Conservation (phyloP, 2,113 vertebrate species). For the Cyanoramphus novaezelandiae region DNA sequence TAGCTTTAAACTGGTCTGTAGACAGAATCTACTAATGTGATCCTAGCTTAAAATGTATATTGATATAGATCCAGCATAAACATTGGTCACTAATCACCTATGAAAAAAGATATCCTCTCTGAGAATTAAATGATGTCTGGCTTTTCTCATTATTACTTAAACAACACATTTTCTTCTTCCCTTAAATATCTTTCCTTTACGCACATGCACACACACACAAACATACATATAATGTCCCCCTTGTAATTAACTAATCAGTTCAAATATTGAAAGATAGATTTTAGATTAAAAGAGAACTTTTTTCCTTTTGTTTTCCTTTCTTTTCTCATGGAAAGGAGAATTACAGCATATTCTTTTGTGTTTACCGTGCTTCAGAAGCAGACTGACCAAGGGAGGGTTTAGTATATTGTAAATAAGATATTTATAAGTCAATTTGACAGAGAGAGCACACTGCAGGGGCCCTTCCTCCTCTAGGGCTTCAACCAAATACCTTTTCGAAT, state of each 20-base stretch:
- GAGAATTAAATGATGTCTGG: slow-evolving; percentile 4
- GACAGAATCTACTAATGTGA: not conserved
- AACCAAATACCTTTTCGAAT: not conserved
- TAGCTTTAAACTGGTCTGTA: not conserved
- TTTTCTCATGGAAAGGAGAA: not conserved
- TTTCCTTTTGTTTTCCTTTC: not conserved
- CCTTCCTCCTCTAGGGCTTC: not conserved
- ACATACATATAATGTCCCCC: accelerated
- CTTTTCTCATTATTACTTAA: slow-evolving; percentile 11
- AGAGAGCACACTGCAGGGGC: not conserved
- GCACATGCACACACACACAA: too few species aligned
- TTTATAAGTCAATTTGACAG: not conserved
- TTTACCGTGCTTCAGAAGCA: not conserved
- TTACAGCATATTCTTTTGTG: not conserved
- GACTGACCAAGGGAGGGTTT: not conserved
- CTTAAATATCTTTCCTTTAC: not conserved
- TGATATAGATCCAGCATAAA: slow-evolving; percentile 1
- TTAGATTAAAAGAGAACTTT: not conserved
- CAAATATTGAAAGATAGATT: not conserved
- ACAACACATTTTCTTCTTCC: not conserved
- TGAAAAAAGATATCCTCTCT: not conserved
- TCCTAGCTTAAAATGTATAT: not conserved
- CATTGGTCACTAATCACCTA: not conserved
- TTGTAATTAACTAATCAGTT: not conserved
- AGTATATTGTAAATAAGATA: not conserved